These are phyloP conservation scores for Anisognathus igniventris DNA, from an alignment of 2,797 vertebrate species.

Conservation along the genomic window DNA sequence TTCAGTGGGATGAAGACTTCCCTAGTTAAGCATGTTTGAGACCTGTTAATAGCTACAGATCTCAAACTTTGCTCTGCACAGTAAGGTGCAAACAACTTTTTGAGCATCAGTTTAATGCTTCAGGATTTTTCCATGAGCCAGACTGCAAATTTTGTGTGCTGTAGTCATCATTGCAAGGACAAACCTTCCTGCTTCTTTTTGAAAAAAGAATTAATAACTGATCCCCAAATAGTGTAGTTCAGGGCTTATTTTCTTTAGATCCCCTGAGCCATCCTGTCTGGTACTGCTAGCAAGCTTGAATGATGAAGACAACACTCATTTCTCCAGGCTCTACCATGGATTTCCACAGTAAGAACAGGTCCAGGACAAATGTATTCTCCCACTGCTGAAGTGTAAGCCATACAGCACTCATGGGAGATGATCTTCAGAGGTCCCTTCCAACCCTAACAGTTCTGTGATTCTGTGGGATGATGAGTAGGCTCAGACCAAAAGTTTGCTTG, in stretches of 20 bases:
- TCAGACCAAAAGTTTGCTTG: background rate
- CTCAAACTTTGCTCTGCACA: background rate
- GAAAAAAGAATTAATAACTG: background rate
- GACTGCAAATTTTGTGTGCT: background rate
- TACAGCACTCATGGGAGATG: background rate
- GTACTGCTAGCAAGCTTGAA: background rate
- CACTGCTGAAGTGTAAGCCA: background rate
- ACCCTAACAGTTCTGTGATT: background rate
- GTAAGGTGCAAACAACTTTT: background rate
- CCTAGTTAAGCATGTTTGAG: background rate
- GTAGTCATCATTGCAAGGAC: background rate
- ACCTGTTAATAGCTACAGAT: background rate
- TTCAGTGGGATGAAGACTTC: background rate
- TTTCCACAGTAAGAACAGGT: background rate
- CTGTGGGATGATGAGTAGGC: background rate
- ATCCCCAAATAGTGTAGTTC: background rate
- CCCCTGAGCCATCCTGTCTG: background rate
- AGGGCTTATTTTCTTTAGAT: background rate
- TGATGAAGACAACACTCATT: background rate
- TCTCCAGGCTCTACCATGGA: background rate
- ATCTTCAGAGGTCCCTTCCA: background rate
- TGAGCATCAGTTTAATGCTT: background rate
- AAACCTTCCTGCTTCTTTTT: background rate
- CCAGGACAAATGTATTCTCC: background rate
- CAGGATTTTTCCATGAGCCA: background rate